A percentile compares a stretch with the other conserved stretches of the same genome.
These are phyloP conservation scores for Etheostoma cragini DNA, from an alignment of 2,113 vertebrate genomes.

Conservation along the genomic window DNA sequence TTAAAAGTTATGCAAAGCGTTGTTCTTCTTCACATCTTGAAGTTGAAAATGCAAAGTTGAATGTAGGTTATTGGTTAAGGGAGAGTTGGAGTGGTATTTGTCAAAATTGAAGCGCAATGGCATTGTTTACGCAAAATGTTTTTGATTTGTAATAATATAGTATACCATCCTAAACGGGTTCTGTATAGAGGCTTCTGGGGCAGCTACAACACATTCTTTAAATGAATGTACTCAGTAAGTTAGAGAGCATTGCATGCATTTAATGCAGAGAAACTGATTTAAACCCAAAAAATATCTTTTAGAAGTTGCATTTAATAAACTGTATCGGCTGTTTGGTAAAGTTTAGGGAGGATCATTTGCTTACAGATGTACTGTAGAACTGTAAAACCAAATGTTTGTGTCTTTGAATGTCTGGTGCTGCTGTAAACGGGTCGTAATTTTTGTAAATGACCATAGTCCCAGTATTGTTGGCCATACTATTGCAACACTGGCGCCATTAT, in stretches of 20 bases:
- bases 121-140: not conserved
- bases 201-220: not conserved
- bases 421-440: slow-evolving; percentile 23
- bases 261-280: not conserved
- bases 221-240: not conserved
- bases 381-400: not conserved
- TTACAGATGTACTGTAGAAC: not conserved
- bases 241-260: not conserved
- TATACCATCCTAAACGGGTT: not conserved
- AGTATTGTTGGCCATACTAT: slow-evolving; percentile 2
- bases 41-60: not conserved
- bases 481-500: slow-evolving; percentile 14
- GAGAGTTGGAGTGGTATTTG: no score
- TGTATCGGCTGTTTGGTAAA: not conserved
- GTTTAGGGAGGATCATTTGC: not conserved
- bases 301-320: not conserved
- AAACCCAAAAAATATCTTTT: not conserved
- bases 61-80: not conserved
- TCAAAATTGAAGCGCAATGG: not conserved
- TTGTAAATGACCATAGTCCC: slow-evolving; percentile 12
- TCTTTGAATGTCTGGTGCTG: not conserved
- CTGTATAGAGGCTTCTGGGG: not conserved
- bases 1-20: no score
- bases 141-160: not conserved
- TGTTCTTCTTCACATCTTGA: not conserved